Evolutionary conservation across 2,888 invertebrate genomes (phyloP), one percentile per base, ranked within the genome.

Genomic region (Cotesia congregata): DNA sequence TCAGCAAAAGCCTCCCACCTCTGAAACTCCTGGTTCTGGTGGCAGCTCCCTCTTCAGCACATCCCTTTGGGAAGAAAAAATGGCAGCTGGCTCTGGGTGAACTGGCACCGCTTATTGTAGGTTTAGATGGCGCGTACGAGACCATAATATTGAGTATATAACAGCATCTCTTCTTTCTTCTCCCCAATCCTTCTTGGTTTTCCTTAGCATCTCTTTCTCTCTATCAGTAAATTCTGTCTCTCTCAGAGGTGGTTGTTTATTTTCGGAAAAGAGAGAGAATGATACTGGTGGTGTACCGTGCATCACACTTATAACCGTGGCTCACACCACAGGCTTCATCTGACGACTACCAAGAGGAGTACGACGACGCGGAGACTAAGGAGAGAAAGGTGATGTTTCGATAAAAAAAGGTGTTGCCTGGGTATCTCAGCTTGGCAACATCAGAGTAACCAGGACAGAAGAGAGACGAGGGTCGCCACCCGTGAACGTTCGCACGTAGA

Each of bases 41-140:
- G 50, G 50, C 12, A 50, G 83, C 82, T 82, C 82, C 79, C 91
- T 91, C 92, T 91, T 91, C 91, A 90, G 90, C 90, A 88, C 90
- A 90, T 91, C 90, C 91, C 91, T 91, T 91, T 86, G 90, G 87
- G 87, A 90, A 90, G 90, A 88, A 90, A 89, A 90, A 90, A 90
- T 90, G 89, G 89, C 90, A 90, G 89, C 90, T 91, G 89, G 90
- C 72, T 30, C 30, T 30, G 30, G 30, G 30, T 30, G 30, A 30
- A 30, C 30, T 86, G 88, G 50, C 12, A 7, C 12, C 50, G 50
- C 50, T 50, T 50, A 30, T 30, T 89, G 90, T 69, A 74, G 69
- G 91, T 91, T 90, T 90, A 91, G 91, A 91, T 91, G 91, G 84
- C 85, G 86, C 83, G 84, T 83, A 77, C 67, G 80, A 80, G 81